Conservation (phyloP, 2,797 vertebrate species). For the Poecile montanus region DNA sequence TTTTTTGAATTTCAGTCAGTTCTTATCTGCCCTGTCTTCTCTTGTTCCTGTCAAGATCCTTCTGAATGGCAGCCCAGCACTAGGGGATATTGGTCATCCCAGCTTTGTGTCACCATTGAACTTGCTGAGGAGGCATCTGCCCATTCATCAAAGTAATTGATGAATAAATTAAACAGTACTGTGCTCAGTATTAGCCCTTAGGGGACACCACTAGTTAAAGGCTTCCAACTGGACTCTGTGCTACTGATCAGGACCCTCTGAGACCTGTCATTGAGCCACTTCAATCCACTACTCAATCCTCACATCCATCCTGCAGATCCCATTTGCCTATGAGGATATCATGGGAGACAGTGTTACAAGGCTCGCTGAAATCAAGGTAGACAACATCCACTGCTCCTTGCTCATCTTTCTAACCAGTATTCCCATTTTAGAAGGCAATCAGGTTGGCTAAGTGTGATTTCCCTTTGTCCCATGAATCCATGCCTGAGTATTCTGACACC, state of each 20-base stretch:
- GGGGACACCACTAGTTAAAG: background rate
- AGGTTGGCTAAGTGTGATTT: background rate
- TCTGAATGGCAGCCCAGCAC: background rate
- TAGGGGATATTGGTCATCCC: fast-evolving
- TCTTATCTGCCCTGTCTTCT: background rate
- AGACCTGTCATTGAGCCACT: background rate
- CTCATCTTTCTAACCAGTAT: background rate
- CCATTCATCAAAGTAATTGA: background rate
- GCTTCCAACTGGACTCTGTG: background rate
- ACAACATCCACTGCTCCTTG: background rate
- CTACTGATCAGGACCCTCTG: background rate
- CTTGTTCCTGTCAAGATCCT: background rate
- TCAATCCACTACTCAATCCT: background rate
- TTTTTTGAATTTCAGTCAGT: background rate
- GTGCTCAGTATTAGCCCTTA: background rate
- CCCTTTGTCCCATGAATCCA: background rate
- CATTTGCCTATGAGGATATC: background rate
- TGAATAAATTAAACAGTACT: background rate
- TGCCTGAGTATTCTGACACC: background rate
- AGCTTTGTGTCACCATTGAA: background rate
- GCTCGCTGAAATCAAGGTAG: background rate
- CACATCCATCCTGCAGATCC: background rate
- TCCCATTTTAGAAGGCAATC: background rate
- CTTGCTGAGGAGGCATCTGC: background rate
- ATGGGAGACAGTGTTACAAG: background rate